Conservation (phyloP, 2,113 vertebrate species). For the Ariopsis seemanni region DNA sequence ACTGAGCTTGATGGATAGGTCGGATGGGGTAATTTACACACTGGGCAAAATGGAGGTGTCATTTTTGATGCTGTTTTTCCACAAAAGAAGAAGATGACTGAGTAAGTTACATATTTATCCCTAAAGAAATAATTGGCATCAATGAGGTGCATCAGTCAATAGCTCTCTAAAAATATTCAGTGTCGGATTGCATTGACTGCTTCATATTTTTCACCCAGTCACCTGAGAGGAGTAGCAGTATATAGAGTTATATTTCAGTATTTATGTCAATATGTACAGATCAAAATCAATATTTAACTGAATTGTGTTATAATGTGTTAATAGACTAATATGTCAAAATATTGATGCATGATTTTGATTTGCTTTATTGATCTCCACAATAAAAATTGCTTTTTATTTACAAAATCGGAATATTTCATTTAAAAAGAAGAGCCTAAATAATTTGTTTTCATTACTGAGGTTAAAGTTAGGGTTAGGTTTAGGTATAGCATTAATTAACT, state of each 20-base stretch:
- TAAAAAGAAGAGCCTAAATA: neutral
- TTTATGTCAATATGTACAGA: neutral
- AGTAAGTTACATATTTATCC: slow-evolving; percentile 64
- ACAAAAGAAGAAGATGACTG: slow-evolving; percentile 56
- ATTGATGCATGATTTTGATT: neutral
- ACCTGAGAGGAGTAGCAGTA: slow-evolving; percentile 63
- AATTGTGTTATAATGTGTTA: slow-evolving; percentile 56
- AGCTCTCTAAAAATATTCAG: slow-evolving; percentile 59
- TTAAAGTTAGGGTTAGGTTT: neutral
- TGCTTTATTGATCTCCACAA: neutral
- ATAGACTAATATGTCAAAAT: slow-evolving; percentile 49
- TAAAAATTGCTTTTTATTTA: neutral
- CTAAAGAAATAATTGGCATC: slow-evolving; percentile 69
- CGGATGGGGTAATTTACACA: slow-evolving; percentile 39
- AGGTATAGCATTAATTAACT: neutral
- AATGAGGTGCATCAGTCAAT: slow-evolving; percentile 71
- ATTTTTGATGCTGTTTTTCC: slow-evolving; percentile 55
- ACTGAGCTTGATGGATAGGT: slow-evolving; percentile 51
- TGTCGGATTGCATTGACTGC: slow-evolving; percentile 42
- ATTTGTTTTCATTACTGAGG: neutral
- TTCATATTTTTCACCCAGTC: slow-evolving; percentile 62
- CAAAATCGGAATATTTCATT: neutral
- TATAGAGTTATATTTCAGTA: slow-evolving; percentile 55
- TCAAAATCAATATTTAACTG: slow-evolving; percentile 49
- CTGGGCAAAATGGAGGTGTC: slow-evolving; percentile 45